Base-by-base conservation (phyloP, 2,113 vertebrate genomes). In the Hemibagrus wyckioides region DNA sequence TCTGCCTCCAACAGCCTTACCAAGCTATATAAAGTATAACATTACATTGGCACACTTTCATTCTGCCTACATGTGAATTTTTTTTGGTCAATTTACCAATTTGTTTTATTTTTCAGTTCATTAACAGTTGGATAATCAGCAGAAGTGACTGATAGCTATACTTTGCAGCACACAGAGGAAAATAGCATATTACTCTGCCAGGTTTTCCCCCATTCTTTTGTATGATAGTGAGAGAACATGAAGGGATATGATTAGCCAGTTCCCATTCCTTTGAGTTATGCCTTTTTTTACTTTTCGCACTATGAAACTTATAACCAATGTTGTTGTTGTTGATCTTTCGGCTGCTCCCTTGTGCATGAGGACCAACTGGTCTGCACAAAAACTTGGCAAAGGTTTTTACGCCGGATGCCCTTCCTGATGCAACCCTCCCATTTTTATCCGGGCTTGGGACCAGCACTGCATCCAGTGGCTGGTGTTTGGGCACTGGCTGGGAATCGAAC, bases 191-290 rank as follows among this genome's bases (percentile, higher is more conserved):
- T 82, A 52, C 83, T 36, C 44, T 71, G 59, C 56, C 80, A 61
- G 57, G 48, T 75, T 86, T 36, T 88, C 23, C 50, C n/a, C 11
- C 44, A 69, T 57, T 86, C 48, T 30, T 79, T 83, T 71, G 1
- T 19, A 82, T 65, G 44, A 81, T 79, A 87, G 89, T 82, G 65
- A 9, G 69, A 82, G 89, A 95, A 80, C 88, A 94, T 94, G 89
- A 93, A 94, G 94, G 91, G 88, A 82, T 89, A 86, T 89, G 91
- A 92, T 94, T 93, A 92, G 76, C 82, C 83, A 54, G 83, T 44
- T 87, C 88, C 83, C 83, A 88, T 89, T 79, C 88, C 71, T 91
- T 89, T 88, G 90, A 89, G 91, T 85, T 71, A 59, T 92, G 92
- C 93, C 92, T 94, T 93, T 93, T 92, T 82, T 48, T n/a, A n/a